A percentile compares a stretch with the other conserved stretches of the same genome.
Evolutionary conservation across 2,797 vertebrate genomes (phyloP).

Genomic region (Thripadectes ignobilis): DNA sequence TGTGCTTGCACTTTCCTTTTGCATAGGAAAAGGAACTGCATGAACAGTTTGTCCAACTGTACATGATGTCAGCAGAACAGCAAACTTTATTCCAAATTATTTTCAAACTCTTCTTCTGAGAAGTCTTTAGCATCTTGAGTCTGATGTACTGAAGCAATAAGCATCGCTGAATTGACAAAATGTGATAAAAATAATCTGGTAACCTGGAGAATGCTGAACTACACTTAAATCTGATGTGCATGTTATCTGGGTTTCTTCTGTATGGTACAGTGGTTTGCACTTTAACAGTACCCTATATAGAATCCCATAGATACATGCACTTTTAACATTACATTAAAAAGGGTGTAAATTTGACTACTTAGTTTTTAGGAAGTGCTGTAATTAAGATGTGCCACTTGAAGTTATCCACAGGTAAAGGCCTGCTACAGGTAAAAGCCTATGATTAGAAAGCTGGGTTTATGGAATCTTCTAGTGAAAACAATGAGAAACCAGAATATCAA

Average conservation of each 20-base stretch:
- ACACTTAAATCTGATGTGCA: background rate
- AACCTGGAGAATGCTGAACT: background rate
- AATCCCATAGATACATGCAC: background rate
- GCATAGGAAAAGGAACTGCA: background rate
- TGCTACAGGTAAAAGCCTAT: background rate
- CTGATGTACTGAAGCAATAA: background rate
- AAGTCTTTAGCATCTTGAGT: background rate
- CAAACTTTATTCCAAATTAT: background rate
- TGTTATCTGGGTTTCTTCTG: rapidly evolving
- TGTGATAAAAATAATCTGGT: background rate
- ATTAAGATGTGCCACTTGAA: background rate
- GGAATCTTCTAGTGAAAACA: background rate
- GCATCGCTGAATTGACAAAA: background rate
- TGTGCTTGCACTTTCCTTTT: background rate
- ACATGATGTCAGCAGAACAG: background rate
- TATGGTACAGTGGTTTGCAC: background rate
- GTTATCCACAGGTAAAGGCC: rapidly evolving
- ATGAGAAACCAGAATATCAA: background rate
- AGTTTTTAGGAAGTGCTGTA: background rate
- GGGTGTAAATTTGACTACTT: background rate
- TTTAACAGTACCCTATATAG: background rate
- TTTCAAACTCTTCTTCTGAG: background rate
- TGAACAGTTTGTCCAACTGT: background rate
- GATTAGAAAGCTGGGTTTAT: background rate
- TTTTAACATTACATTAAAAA: background rate